Base-by-base conservation (phyloP, 1,140 invertebrate genomes). In the Drosophila carrolli region DNA sequence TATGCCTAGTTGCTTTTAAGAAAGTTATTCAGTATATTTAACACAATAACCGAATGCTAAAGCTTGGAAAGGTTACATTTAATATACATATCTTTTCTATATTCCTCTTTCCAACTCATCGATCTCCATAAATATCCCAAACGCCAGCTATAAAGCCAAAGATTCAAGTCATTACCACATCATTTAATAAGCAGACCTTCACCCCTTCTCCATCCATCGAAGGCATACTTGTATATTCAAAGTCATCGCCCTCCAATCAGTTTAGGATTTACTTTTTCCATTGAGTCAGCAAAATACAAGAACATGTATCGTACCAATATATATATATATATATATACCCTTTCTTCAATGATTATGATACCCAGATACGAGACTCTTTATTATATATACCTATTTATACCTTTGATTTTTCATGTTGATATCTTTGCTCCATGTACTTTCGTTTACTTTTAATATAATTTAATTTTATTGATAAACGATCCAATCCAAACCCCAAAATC, bases 401-500 rank as follows among this genome's bases (percentile, higher is more conserved):
- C 35, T 48, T 67, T 50, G 44, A 60, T 56, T 72, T 73, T 46
- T 38, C 16, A 56, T 66, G 58, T 57, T 46, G 10, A 76, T 40
- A 71, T 27, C 46, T 76, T 51, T 67, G 19, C 43, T 74, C 61
- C 41, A 62, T 73, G 35, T 77, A 71, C 29, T 54, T 78, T 60
- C 76, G 66, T 71, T 71, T 50, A 66, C 43, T 63, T 66, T 37
- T 32, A 37, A 71, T 72, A 55, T 71, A 40, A 23, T 61, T 83
- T 84, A 27, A 41, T 80, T 83, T 80, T 73, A 67, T 70, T 60
- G 47, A 78, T 82, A 60, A 62, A 72, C 57, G 43, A 78, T 65
- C 43, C 70, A 57, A 86, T 53, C 72, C 72, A 75, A 65, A 76
- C 73, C 73, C 62, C 44, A 76, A 54, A 88, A 89, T 88, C 73